These are phyloP conservation scores for Furnarius figulus DNA, from an alignment of 2,113 vertebrate genomes.

Conservation along the genomic window DNA sequence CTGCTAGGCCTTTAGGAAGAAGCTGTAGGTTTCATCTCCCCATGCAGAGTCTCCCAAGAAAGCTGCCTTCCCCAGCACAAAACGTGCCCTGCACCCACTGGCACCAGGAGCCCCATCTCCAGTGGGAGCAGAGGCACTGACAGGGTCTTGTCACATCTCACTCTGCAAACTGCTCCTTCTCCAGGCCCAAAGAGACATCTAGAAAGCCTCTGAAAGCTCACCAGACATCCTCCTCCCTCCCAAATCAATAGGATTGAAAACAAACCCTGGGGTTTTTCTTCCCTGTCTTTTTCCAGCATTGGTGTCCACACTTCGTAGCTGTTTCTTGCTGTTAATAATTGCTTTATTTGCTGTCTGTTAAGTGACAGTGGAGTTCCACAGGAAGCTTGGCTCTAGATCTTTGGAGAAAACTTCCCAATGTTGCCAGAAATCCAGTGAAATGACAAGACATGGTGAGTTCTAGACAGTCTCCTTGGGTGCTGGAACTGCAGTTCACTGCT, in stretches of 20 bases:
- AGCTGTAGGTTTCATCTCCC: background rate
- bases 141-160: background rate
- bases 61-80: background rate
- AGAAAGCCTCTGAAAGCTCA: background rate
- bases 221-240: background rate
- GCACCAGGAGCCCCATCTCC: background rate
- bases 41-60: background rate
- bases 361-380: background rate
- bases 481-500: background rate
- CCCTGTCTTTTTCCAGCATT: background rate
- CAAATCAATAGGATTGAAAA: background rate
- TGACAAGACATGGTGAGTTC: background rate
- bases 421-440: background rate
- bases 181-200: background rate
- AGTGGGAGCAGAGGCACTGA: background rate
- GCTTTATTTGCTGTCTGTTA: background rate
- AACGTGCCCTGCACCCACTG: background rate
- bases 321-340: background rate
- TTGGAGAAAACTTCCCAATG: background rate
- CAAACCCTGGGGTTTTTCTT: background rate
- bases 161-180: background rate
- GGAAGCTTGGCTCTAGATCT: background rate
- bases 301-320: background rate
- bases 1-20: conserved; percentile 18
- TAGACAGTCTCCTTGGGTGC: background rate